These are phyloP conservation scores for Drosophila seguyi DNA, from an alignment of 1,140 invertebrate species.

Conservation along the genomic window DNA sequence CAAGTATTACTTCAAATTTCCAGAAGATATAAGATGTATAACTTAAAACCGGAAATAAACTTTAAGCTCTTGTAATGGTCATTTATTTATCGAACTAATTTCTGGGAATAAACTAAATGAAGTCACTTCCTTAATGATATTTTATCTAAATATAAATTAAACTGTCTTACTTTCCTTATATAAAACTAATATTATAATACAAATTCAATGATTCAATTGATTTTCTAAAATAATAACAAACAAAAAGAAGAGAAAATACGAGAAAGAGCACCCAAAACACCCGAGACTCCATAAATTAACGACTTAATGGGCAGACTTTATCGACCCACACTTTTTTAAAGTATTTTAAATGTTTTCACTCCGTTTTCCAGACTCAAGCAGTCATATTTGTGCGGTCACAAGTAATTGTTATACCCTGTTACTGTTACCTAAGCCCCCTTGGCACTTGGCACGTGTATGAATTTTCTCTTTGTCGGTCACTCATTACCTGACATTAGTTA, in stretches of 20 bases:
- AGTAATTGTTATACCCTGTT: conserved; percentile 16
- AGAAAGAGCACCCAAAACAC: background rate
- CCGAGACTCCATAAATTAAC: conserved; percentile 2
- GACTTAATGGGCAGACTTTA: conserved; percentile 1
- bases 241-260: background rate
- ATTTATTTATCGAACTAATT: background rate
- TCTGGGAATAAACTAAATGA: background rate
- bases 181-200: too few species aligned
- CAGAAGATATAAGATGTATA: background rate
- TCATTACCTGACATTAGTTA: conserved; percentile 59
- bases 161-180: background rate
- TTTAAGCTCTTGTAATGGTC: background rate
- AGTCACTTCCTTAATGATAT: background rate
- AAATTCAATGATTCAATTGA: too few species aligned
- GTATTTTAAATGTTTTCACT: conserved; percentile 5
- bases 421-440: conserved; percentile 22
- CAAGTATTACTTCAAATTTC: background rate
- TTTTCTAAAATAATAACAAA: background rate
- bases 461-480: conserved; percentile 26
- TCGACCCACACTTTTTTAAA: conserved; percentile 2
- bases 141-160: background rate
- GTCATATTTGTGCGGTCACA: background rate
- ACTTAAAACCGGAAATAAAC: background rate
- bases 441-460: conserved; percentile 41
- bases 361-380: background rate